Base-by-base conservation (phyloP, 2,888 invertebrate species). In the Meiosimyza decipiens region DNA sequence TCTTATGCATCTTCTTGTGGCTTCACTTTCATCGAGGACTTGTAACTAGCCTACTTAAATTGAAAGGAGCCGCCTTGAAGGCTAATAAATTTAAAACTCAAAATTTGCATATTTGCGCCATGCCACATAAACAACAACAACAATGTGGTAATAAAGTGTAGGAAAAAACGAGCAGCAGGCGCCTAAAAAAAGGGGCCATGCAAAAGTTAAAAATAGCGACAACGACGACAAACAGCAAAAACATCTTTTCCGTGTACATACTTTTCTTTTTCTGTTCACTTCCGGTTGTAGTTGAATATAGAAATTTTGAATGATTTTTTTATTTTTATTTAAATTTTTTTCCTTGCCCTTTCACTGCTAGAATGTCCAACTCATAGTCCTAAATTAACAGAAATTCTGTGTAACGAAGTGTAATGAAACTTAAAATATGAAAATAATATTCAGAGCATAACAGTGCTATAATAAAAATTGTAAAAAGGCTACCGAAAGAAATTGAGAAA, bases 71-170 rank as follows among this genome's bases (percentile, higher is more conserved):
- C 40, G 40, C 40, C 40, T 40, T 9, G 40, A 40, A 9, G 40
- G 40, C 40, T 40, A 18, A 54, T 73, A 75, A 59, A 60, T 65
- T 66, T 65, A 16, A 66, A 51, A 65, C 51, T 51, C 71, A 76
- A 78, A n/a, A 78, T 79, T 79, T 74, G 78, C 81, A 78, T 79
- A 76, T 75, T 75, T 66, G 76, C 80, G 82, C 82, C 82, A 82
- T 82, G 79, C 82, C 82, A 75, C 81, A 80, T 77, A 77, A 76
- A 80, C 77, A 79, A 77, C 77, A 79, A 77, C 75, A 76, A 71
- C 74, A 73, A 77, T 67, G 28, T 70, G 73, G 52, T 73, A 73
- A 74, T 73, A 60, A 63, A 72, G 69, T 57, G n/a, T 13, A 9
- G n/a, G 28, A 22, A 60, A 15, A 60, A 22, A 57, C 1, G 57